Evolutionary conservation across 2,113 vertebrate genomes (phyloP).

Genomic region (Leptocoma aspasia): DNA sequence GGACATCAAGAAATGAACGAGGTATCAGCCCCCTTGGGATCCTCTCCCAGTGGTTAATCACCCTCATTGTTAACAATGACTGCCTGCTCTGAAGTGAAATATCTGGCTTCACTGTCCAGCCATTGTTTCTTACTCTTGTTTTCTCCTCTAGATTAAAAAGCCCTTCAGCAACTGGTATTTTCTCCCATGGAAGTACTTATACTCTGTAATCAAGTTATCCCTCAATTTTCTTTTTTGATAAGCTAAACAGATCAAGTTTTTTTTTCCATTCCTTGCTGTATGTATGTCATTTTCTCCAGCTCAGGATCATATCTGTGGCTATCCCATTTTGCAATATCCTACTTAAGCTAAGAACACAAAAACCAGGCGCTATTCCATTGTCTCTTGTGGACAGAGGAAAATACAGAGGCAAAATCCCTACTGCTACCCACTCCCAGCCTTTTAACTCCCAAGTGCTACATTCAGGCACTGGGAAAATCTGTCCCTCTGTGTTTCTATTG

Average conservation of each 20-base stretch:
- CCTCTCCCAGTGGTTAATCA: constrained; percentile 41
- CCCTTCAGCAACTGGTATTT: constrained; percentile 59
- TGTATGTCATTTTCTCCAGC: constrained; percentile 22
- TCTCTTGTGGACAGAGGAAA: constrained; percentile 12
- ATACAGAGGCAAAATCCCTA: background rate
- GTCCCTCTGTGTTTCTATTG: background rate
- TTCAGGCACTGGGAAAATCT: background rate
- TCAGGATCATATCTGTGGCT: constrained; percentile 39
- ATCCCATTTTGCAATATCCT: constrained; percentile 57
- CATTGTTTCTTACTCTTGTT: constrained; percentile 54
- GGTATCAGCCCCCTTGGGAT: constrained; percentile 19
- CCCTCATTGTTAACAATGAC: constrained; percentile 41
- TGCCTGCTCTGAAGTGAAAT: constrained; percentile 46
- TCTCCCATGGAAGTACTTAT: constrained; percentile 43
- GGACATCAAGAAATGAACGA: background rate
- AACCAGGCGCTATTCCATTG: constrained; percentile 38
- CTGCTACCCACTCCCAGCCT: background rate
- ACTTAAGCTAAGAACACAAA: constrained; percentile 50
- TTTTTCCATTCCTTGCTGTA: background rate
- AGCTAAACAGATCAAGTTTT: constrained; percentile 9
- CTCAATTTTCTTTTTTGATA: constrained; percentile 28
- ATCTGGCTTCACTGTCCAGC: constrained; percentile 51
- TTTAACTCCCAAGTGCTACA: background rate
- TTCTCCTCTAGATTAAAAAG: constrained; percentile 58
- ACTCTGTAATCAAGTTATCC: constrained; percentile 34